phyloP scores from a whole-genome alignment of 2,888 invertebrate species.

The Temnothorax unifasciatus region DNA sequence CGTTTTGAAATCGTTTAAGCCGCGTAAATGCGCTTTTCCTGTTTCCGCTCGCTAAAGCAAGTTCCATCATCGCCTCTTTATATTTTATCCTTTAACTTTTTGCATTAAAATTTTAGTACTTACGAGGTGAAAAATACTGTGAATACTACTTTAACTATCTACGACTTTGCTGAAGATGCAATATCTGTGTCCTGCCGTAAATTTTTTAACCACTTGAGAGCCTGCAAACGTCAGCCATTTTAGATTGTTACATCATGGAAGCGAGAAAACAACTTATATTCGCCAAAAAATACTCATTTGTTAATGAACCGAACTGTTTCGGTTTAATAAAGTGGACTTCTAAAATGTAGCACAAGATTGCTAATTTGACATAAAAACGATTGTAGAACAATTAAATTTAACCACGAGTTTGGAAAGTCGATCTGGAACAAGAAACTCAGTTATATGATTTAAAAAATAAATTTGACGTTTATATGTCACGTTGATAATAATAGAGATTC shows the following conservation, averaged over 20 bases:
- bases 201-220: slow-evolving; percentile 31
- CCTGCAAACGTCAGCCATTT: slow-evolving; percentile 11
- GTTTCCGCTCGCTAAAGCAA: slow-evolving; percentile 16
- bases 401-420: neutral
- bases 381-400: neutral
- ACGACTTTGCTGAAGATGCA: slow-evolving; percentile 29
- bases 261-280: slow-evolving; percentile 13
- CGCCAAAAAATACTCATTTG: neutral
- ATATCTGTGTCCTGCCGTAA: slow-evolving; percentile 13
- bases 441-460: neutral
- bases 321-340: neutral
- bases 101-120: slow-evolving; percentile 48
- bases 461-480: neutral
- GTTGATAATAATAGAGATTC: neutral
- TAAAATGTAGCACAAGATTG: neutral
- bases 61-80: slow-evolving; percentile 30
- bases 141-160: slow-evolving; percentile 31
- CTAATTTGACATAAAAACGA: slow-evolving; percentile 11
- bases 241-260: neutral
- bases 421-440: neutral
- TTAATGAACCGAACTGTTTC: neutral
- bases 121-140: slow-evolving; percentile 39
- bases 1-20: slow-evolving; percentile 53
- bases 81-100: slow-evolving; percentile 41
- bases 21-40: slow-evolving; percentile 48